phyloP scores from a whole-genome alignment of 2,113 vertebrate species.

The Sander lucioperca region DNA sequence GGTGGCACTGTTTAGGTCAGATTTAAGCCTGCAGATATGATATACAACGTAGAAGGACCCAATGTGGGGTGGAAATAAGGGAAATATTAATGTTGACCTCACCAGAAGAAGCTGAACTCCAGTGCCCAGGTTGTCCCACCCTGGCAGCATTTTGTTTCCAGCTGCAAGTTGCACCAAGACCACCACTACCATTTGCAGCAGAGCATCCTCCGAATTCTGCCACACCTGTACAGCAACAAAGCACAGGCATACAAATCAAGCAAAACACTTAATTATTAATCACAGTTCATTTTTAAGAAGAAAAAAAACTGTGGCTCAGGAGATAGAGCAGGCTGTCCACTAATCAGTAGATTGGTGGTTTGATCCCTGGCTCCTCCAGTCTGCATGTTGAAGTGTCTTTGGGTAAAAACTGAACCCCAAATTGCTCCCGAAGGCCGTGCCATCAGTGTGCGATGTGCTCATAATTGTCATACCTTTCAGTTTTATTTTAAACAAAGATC shows the following conservation, averaged over 20 bases:
- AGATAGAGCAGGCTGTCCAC: too few relatives aligned
- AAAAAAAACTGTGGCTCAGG: background rate
- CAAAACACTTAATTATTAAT: background rate
- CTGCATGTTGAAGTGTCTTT: too few relatives aligned
- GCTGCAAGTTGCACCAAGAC: constrained; percentile 84
- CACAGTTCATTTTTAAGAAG: background rate
- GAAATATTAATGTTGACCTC: constrained; percentile 1
- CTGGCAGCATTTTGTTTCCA: constrained; percentile 81
- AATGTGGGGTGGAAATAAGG: background rate
- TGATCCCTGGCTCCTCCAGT: too few relatives aligned
- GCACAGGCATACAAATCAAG: background rate
- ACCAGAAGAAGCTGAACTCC: constrained; percentile 94
- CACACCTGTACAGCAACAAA: constrained; percentile 87
- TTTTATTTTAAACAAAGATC: constrained; percentile 13
- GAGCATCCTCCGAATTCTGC: constrained; percentile 94
- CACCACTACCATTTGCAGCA: constrained; percentile 91
- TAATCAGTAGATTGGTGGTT: too few relatives aligned
- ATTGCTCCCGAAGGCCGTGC: too few relatives aligned
- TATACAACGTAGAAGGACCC: background rate
- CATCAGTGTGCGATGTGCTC: too few relatives aligned
- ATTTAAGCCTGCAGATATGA: background rate
- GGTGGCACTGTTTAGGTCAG: background rate
- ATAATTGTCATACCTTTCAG: too few relatives aligned
- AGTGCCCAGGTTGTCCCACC: constrained; percentile 90
- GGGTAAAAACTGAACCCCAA: too few relatives aligned